Conservation (phyloP, 2,888 invertebrate genomes). For the Amorpha juglandis region DNA sequence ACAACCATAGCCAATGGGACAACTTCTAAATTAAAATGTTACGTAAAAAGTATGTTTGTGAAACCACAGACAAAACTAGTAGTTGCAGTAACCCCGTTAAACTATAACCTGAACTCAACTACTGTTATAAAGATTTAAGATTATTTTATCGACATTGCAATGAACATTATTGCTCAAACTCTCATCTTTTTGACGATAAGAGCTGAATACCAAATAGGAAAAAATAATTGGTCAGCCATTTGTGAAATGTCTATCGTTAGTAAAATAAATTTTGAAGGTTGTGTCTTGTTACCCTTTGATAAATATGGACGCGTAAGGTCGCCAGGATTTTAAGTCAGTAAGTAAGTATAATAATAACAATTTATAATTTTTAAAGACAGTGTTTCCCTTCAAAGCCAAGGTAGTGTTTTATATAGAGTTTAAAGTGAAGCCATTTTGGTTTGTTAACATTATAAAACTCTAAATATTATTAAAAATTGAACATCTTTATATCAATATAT, state of each 20-base stretch:
- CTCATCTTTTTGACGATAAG: slow-evolving; percentile 17
- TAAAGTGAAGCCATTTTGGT: too few species aligned
- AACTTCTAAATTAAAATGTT: background rate
- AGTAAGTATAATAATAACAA: slow-evolving; percentile 5
- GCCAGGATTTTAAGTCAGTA: background rate
- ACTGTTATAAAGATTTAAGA: slow-evolving; percentile 26
- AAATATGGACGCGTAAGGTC: background rate
- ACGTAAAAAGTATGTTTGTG: background rate
- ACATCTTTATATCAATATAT: too few species aligned
- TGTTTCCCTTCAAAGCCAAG: background rate
- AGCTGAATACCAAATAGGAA: slow-evolving; percentile 21
- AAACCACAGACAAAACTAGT: slow-evolving; percentile 7
- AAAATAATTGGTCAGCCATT: slow-evolving; percentile 21
- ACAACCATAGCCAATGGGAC: too few species aligned
- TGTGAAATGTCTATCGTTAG: slow-evolving; percentile 21
- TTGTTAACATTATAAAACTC: too few species aligned
- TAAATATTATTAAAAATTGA: too few species aligned
- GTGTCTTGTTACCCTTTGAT: background rate
- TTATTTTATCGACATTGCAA: slow-evolving; percentile 21
- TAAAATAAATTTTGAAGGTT: slow-evolving; percentile 2
- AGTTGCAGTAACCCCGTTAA: slow-evolving; percentile 17
- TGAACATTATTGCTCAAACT: slow-evolving; percentile 20
- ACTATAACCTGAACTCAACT: slow-evolving; percentile 7
- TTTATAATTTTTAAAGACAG: background rate
- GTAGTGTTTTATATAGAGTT: background rate